Evolutionary conservation across 2,888 invertebrate genomes (phyloP).

Genomic region (Seladonia tumulorum): DNA sequence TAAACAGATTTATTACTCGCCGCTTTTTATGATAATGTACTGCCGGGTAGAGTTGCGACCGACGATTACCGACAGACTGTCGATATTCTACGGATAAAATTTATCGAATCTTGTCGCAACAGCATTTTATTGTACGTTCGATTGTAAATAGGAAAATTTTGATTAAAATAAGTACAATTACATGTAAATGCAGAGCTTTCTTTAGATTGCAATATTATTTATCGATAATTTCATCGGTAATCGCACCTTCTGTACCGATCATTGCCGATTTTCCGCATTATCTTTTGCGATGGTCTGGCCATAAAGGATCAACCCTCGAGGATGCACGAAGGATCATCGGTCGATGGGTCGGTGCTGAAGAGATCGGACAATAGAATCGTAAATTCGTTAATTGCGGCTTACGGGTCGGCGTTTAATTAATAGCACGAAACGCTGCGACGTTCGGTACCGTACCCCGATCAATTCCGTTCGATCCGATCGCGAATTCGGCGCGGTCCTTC

Average conservation of each 20-base stretch:
- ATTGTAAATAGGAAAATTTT: background rate
- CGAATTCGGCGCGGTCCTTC: constrained; percentile 4
- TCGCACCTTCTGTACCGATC: background rate
- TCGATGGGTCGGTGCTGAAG: background rate
- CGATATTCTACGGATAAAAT: background rate
- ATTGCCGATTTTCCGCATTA: background rate
- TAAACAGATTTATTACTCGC: background rate
- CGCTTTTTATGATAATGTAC: background rate
- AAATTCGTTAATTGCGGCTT: constrained; percentile 33
- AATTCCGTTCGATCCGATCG: constrained; percentile 8
- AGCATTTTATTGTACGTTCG: background rate
- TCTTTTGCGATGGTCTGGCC: background rate
- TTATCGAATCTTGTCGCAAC: background rate
- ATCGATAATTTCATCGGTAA: background rate
- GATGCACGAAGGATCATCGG: background rate
- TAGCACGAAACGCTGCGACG: constrained; percentile 7
- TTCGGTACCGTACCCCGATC: background rate
- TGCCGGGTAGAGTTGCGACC: background rate
- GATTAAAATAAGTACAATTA: no score
- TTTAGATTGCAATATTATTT: background rate
- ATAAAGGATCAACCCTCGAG: background rate
- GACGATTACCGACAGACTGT: background rate
- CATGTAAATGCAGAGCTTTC: background rate
- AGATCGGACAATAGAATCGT: background rate
- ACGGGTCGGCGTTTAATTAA: constrained; percentile 40